Evolutionary conservation across 2,797 vertebrate genomes (phyloP), one percentile per base, ranked within the genome.

Genomic region (Coccyzus lansbergi): DNA sequence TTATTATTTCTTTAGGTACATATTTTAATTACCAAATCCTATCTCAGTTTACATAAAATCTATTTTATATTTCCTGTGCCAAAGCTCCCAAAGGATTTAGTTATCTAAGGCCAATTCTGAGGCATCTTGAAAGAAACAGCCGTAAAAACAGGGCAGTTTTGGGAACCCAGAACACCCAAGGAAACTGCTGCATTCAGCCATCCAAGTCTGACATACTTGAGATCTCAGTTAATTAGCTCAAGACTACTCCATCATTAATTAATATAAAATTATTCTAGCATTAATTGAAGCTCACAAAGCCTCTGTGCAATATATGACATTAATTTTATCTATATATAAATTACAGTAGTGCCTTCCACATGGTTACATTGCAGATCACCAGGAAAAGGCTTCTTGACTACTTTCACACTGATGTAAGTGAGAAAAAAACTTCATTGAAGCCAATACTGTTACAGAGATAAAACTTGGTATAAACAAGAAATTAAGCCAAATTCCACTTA

Each of bases 221-320:
- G 74, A 88, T 72, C 63, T n/a, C 24, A 86, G 26, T 72, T 86
- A 90, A 92, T 92, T 94, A 95, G 91, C 22, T 59, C 38, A 76
- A 86, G 69, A 62, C 55, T 65, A 79, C 34, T 86, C 38, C 38
- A 88, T 76, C 62, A 76, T 88, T 88, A 83, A 87, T 77, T 68
- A 87, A 83, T 48, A 69, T 67, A 75, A 88, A 94, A 86, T 70
- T 75, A 86, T 88, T 91, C 77, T 81, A 88, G 77, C 58, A 82
- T 81, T 94, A 95, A 90, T 83, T 94, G 92, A 90, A 94, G 33
- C 70, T 79, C 74, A 76, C 58, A 86, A 93, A 83, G 49, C 63
- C 67, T 84, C 80, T 34, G 42, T 82, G 58, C 29, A 69, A 85
- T 58, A 64, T 31, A 83, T 51, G 75, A 63, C 44, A 64, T 83